Evolutionary conservation across 2,888 invertebrate genomes (phyloP), one percentile per base, ranked within the genome.

Genomic region (Aporophyla nigra): DNA sequence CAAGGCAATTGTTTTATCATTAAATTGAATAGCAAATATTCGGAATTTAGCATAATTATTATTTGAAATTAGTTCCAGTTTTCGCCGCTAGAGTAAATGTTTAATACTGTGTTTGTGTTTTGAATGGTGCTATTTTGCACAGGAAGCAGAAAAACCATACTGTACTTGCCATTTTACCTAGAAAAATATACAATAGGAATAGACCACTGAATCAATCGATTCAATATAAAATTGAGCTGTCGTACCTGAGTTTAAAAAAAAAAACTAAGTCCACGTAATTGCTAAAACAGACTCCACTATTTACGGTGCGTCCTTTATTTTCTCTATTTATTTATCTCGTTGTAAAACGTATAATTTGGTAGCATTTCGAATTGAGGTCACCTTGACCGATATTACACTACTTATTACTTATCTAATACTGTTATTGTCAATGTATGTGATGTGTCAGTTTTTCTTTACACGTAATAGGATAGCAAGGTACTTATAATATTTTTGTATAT

Each of bases 161-260:
- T n/a, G 46, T 46, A 7, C 43, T 43, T 46, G 66, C 33, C 58
- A 63, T 40, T 24, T 70, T 46, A n/a, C 19, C 7, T 5, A n/a
- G 5, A 16, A 51, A 27, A 40, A 4, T 10, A 46, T 6, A 65
- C 2, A 49, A 73, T 54, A 24, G 5, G 14, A 49, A 73, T 54
- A 24, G 5, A 9, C 33, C 14, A 40, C 12, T 46, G 51, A 73
- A 72, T 82, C 49, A 51, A 72, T 61, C 5, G 27, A 59, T 33
- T 68, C 56, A 61, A 71, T 67, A 54, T 33, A 40, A 72, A 40
- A 58, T 66, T 75, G 24, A 58, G 51, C 24, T 69, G 65, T 68
- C 71, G 7, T 40, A 58, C 2, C n/a, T 5, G 5, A 49, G 19
- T 43, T 62, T 54, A 33, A 16, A n/a, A 9, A 46, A 71, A 78